These are phyloP conservation scores for Temnothorax longispinosus DNA, from an alignment of 1,140 invertebrate species.

Conservation along the genomic window DNA sequence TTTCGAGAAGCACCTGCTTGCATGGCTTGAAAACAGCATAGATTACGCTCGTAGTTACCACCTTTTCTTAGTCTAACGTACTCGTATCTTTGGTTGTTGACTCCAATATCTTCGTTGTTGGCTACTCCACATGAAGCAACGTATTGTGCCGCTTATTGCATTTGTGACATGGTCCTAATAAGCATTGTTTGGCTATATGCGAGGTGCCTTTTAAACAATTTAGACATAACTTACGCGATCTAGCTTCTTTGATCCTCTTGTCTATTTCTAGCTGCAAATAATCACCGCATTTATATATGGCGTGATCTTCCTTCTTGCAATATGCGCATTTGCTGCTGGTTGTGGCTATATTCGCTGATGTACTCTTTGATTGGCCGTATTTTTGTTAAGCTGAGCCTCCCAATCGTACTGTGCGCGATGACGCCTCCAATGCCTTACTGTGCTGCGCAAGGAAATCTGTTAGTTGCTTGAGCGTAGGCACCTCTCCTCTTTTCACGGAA, in stretches of 20 bases:
- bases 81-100: neutral
- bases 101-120: neutral
- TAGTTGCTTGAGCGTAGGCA: neutral
- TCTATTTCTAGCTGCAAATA: neutral
- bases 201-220: neutral
- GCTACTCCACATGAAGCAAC: neutral
- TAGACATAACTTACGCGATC: neutral
- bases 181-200: neutral
- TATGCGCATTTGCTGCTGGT: neutral
- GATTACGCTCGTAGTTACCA: rapidly evolving
- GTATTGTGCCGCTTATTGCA: conserved; percentile 14
- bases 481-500: neutral
- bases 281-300: neutral
- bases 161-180: neutral
- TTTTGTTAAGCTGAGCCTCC: neutral
- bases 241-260: neutral
- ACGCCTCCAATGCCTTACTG: neutral
- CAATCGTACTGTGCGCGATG: rapidly evolving
- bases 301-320: neutral
- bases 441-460: neutral
- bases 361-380: neutral
- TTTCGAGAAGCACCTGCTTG: neutral
- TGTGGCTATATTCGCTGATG: neutral
- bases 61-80: neutral
- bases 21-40: rapidly evolving